Evolutionary conservation across 1,140 invertebrate genomes (phyloP), one percentile per base, ranked within the genome.

Genomic region (Drosophila ambigua): DNA sequence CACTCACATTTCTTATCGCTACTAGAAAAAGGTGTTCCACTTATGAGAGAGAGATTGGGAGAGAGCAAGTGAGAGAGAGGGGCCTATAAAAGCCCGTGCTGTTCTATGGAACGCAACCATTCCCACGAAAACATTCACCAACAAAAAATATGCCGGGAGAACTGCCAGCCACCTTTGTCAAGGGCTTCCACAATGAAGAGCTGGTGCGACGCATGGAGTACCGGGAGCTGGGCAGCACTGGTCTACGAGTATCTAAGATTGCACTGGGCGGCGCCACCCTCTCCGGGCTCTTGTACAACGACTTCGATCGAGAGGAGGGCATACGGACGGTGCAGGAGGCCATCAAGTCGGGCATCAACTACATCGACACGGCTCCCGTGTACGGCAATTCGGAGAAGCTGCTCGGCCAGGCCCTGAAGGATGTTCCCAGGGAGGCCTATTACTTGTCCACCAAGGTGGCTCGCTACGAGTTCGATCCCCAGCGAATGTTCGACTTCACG

Each of bases 311-410:
- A 54, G 82, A 93, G 16, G 94, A 96, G 90, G 95, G 94, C 20
- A 94, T 96, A 55, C 90, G 94, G 51, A 94, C 96, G 0, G 93
- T 98, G 41, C 93, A 94, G 46, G 92, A 95, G 73, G 95, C 95
- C 5, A 92, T 98, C 16, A 95, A 94, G 87, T 93, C 92, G 35
- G 98, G 98, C 2, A 94, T 99, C 16, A 99, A 99, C 93, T 98
- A 97, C 72, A 95, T 99, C 54, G 98, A 99, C 90, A 98, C 97
- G 1, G 16, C 16, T 16, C 16, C 16, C 16, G 16, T 16, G 16
- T 16, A 96, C 95, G 97, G 97, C 5, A 93, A 92, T 41, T 95
- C 96, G 0, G 97, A 99, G 92, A 93, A 92, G 72, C 92, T 96
- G 28, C 92, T 98, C 8, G 98, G 98, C 72, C 92, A 99, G 2